Base-by-base conservation (phyloP, 1,140 invertebrate genomes). In the Drosophila ananassae region DNA sequence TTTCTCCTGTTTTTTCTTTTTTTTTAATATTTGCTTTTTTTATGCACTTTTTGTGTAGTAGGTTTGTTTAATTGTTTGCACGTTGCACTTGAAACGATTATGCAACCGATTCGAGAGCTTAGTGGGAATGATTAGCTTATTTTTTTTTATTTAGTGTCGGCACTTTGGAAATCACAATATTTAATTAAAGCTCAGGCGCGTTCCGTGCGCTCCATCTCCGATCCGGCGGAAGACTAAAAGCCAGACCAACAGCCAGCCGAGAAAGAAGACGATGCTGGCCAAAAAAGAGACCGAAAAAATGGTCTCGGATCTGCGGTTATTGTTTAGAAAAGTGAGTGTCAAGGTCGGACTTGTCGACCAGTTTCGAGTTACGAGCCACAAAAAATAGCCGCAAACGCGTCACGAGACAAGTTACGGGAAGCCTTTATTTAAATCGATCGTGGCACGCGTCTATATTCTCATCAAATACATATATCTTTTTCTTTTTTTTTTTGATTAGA, bases 291-390 rank as follows among this genome's bases (percentile, higher is more conserved):
- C 48, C 53, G 21, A 67, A 64, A 68, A 64, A 73, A 79, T 77
- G 47, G 50, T 76, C 71, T 90, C 58, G 55, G 55, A 68, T 57
- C 61, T n/a, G 63, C 61, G 72, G 51, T 66, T 73, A 73, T 79
- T 79, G 66, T 79, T 83, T 76, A 87, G 79, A 89, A 89, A 89
- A 89, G 89, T 91, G 85, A 91, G 90, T 91, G 90, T 91, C 90
- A 91, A 91, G 90, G 90, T 91, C 83, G 83, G 79, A 60, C 46
- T 59, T 50, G 56, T 37, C 52, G 72, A 78, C 82, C 77, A 87
- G 74, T 85, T 77, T 44, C 9, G 13, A 55, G 61, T 62, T 75
- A 57, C 30, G 41, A 56, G 28, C 17, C 17, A 41, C 48, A 55
- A 13, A 44, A 6, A 44, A 44, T 13, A 9, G 47, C 52, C 28